Base-by-base conservation (phyloP, 2,113 vertebrate species). In the Podocnemis expansa region DNA sequence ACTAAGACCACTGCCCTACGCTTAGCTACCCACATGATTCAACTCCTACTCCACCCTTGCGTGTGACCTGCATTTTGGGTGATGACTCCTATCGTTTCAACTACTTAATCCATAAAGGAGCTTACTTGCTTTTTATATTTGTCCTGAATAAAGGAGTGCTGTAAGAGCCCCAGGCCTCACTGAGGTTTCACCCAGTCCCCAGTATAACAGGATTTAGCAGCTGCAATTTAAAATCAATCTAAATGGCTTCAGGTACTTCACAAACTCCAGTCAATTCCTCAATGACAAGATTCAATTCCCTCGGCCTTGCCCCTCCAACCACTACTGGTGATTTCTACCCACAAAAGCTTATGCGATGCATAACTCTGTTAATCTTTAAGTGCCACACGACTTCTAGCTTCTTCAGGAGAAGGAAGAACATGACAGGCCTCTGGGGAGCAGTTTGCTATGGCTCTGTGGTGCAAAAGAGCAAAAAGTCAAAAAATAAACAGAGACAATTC, bases 381-480 rank as follows among this genome's bases (percentile, higher is more conserved):
- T n/a, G n/a, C n/a, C n/a, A n/a, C n/a, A n/a, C n/a, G n/a, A 13
- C n/a, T n/a, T n/a, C n/a, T n/a, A n/a, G n/a, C n/a, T n/a, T n/a
- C n/a, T n/a, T n/a, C n/a, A n/a, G n/a, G n/a, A 34, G 14, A 63
- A 31, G 60, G 31, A 17, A 34, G 60, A 31, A 31, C 31, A 16
- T 34, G 60, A 34, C 13, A 5, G 58, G 34, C 31, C 60, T 63
- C 60, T 34, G 29, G 60, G 31, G 14, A 63, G 8, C 56, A 60
- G 27, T 58, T 58, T 29, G 2, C 2, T 51, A 25, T 31, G 63
- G 80, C 38, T 82, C 49, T 41, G 45, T 22, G 24, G 79, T 31
- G 45, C 16, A 43, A 21, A 43, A 34, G 90, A 89, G n/a, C 63
- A 85, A 45, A 78, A 93, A 90, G 90, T 86, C 90, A 96, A 29